Conservation (phyloP, 2,888 invertebrate species). For the Megalurothrips usitatus region DNA sequence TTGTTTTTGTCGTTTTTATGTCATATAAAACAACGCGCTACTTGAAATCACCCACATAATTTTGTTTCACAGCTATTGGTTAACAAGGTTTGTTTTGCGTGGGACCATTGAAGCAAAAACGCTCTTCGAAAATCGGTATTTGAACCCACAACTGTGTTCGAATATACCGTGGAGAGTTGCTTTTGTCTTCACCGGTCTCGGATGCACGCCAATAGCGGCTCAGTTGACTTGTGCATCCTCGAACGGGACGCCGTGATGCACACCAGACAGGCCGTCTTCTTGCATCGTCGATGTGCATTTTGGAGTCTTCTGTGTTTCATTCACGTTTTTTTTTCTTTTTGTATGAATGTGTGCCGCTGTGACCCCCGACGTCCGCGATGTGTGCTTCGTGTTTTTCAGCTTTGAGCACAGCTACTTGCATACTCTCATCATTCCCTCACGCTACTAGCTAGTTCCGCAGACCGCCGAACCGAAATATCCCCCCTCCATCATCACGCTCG, state of each 20-base stretch:
- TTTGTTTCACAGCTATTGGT: neutral
- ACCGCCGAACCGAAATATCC: no score
- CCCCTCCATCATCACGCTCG: no score
- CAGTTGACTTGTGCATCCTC: no score
- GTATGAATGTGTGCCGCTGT: neutral
- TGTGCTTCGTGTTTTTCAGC: neutral
- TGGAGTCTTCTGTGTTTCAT: neutral
- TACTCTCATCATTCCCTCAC: no score
- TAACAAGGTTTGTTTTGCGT: neutral
- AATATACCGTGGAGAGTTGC: no score
- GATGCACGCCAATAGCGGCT: no score
- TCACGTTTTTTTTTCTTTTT: neutral
- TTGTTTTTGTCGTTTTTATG: neutral
- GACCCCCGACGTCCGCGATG: neutral
- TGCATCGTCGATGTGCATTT: constrained; percentile 11
- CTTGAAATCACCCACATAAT: neutral
- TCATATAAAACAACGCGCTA: neutral
- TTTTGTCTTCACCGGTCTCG: no score
- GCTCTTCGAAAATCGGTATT: no score
- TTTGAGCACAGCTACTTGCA: neutral
- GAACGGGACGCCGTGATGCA: neutral
- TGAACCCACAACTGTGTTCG: no score
- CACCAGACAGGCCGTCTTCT: neutral
- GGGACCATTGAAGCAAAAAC: no score
- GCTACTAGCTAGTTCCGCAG: no score